phyloP scores from a whole-genome alignment of 2,113 vertebrate genomes.

The Emydocephalus ijimae region DNA sequence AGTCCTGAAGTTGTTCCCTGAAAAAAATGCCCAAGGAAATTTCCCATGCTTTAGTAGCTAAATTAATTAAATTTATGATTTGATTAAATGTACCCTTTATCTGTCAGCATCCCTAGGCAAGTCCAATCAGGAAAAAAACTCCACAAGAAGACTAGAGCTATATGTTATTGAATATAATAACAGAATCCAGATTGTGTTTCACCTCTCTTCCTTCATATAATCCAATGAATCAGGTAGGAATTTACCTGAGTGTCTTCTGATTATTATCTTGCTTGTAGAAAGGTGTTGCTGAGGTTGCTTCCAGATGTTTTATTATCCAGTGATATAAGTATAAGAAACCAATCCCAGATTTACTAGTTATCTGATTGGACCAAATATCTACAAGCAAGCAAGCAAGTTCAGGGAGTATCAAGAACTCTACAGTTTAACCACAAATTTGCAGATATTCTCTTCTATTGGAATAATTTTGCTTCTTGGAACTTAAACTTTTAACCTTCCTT shows the following conservation, averaged over 20 bases:
- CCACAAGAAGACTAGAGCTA: background rate
- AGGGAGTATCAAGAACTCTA: background rate
- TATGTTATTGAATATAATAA: background rate
- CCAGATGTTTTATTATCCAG: background rate
- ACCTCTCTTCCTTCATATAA: background rate
- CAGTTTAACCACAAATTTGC: background rate
- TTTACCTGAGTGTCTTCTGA: background rate
- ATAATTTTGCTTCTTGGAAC: background rate
- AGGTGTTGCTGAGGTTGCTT: background rate
- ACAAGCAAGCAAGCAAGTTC: background rate
- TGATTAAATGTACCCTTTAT: background rate
- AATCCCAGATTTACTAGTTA: background rate
- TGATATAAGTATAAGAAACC: background rate
- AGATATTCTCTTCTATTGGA: background rate
- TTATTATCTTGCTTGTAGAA: background rate
- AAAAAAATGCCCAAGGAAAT: background rate
- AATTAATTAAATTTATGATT: background rate
- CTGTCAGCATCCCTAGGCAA: background rate
- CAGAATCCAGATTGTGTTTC: background rate
- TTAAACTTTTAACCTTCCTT: background rate
- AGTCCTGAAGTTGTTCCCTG: background rate
- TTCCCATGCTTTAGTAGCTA: background rate
- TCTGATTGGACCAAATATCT: background rate
- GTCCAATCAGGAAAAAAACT: background rate
- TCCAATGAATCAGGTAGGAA: background rate